These are phyloP conservation scores for Turnix velox DNA, from an alignment of 2,113 vertebrate genomes.

Conservation along the genomic window DNA sequence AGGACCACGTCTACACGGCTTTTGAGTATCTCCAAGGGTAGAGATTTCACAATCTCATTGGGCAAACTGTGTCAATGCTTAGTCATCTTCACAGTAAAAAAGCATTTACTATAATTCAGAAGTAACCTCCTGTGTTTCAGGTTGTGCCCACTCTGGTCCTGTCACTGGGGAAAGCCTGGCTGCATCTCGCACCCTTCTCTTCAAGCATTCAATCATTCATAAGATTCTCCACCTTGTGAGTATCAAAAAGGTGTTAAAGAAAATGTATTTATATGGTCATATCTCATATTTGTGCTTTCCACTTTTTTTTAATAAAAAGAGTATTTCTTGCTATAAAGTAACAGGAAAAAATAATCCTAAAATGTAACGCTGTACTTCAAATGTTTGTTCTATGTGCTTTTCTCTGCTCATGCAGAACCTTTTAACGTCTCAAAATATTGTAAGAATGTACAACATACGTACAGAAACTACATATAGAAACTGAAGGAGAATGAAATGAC, in stretches of 20 bases:
- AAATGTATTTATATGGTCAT: background rate
- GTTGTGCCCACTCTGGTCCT: background rate
- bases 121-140: background rate
- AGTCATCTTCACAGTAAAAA: background rate
- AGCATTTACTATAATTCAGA: background rate
- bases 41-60: background rate
- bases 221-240: background rate
- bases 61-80: background rate
- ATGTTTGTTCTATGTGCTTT: background rate
- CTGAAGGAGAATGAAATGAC: background rate
- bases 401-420: background rate
- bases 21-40: background rate
- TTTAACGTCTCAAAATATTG: background rate
- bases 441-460: no score
- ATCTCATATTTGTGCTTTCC: background rate
- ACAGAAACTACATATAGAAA: background rate
- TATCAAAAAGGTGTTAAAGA: background rate
- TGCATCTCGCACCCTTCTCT: background rate
- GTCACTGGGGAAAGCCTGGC: background rate
- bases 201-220: background rate
- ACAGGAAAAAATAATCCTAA: background rate
- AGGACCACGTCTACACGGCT: rapidly evolving
- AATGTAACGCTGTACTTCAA: background rate
- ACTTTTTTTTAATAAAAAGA: background rate
- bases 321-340: background rate